phyloP scores from a whole-genome alignment of 2,113 vertebrate species.

The Zosterops lateralis region DNA sequence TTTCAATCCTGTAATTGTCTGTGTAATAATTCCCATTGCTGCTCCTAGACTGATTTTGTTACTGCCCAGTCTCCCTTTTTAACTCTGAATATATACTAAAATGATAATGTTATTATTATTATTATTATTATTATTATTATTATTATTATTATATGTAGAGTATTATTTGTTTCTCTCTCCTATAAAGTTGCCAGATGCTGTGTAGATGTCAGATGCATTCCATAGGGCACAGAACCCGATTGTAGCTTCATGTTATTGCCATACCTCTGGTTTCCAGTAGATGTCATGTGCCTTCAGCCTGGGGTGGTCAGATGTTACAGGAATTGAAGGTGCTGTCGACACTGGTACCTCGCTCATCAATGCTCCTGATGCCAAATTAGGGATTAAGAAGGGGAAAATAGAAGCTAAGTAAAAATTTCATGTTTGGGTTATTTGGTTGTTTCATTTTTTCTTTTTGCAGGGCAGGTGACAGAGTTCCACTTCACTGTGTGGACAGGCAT shows the following conservation, averaged over 20 bases:
- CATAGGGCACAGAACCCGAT: fast-evolving
- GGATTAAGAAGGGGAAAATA: not conserved
- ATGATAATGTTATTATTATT: not conserved
- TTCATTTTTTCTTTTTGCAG: conserved; percentile 48
- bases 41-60: not conserved
- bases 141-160: not conserved
- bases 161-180: not conserved
- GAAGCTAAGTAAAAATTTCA: not conserved
- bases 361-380: not conserved
- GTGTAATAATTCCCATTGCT: not conserved
- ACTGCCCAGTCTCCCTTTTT: not conserved
- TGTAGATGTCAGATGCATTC: not conserved
- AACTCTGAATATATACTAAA: not conserved
- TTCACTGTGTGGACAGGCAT: conserved; percentile 94
- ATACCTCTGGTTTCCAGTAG: not conserved
- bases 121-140: not conserved
- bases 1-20: not conserved
- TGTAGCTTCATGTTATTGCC: not conserved
- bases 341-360: not conserved
- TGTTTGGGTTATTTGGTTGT: not conserved
- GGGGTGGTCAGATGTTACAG: not conserved
- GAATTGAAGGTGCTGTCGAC: fast-evolving
- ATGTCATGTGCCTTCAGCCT: not conserved
- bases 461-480: conserved; percentile 87
- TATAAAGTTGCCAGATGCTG: not conserved